Evolutionary conservation across 2,888 invertebrate species (phyloP), one percentile per base, ranked within the genome.

Genomic region (Eupithecia centaureata): DNA sequence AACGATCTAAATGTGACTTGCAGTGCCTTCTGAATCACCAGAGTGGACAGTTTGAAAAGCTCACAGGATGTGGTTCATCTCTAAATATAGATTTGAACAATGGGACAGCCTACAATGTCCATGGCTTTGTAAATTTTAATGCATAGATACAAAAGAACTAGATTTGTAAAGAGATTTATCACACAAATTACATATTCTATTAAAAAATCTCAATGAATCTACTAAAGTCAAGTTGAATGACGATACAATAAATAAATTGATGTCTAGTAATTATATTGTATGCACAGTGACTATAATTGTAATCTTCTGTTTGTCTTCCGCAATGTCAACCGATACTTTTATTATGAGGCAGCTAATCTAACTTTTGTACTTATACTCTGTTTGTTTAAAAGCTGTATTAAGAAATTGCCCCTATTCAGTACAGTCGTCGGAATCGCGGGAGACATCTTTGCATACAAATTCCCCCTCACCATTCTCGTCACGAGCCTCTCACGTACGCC

Each of bases 1-100:
- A 47, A 47, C 12, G 22, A 47, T 22, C 8, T 22, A 10, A 42
- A 18, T 22, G 18, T 47, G 47, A 22, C 42, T 22, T 18, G 12
- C 22, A 47, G 22, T 8, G 22, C 22, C 22, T 47, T 47, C 18
- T 47, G 47, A 47, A 22, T 47, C 47, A 47, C 22, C 22, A 47
- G 10, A 42, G 47, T 47, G 47, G 47, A 60, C 62, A 65, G 30
- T 69, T 60, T 22, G 59, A 47, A 68, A 69, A 65, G 59, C 61
- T 57, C 28, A 58, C 69, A 65, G 69, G 69, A 69, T 65, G 33
- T 63, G 54, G 65, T 63, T 59, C 65, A 69, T 60, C 25, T 62
- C 65, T 69, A 69, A 60, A 69, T 63, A 59, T 69, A 69, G 69
- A 62, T 38, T 65, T 18, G 18, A 63, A 69, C 65, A 69, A 65